phyloP scores from a whole-genome alignment of 2,888 invertebrate genomes.

The Phaonia tiefii region DNA sequence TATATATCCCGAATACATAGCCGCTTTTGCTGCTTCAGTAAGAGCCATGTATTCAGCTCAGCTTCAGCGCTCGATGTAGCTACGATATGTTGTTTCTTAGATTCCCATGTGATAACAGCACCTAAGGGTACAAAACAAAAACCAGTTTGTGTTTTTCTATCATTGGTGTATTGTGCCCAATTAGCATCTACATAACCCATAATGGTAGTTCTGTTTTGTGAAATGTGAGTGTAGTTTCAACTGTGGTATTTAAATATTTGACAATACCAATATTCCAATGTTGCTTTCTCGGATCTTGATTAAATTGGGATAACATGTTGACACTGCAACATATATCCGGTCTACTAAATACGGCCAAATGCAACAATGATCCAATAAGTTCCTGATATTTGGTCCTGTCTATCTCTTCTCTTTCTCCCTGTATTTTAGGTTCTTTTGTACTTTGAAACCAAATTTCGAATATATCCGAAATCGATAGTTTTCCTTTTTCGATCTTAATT shows the following conservation, averaged over 20 bases:
- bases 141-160: conserved; percentile 50
- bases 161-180: conserved; percentile 59
- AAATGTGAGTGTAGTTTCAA: neutral
- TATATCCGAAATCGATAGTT: conserved; percentile 47
- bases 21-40: conserved; percentile 52
- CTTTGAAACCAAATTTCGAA: conserved; percentile 38
- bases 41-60: conserved; percentile 55
- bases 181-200: conserved; percentile 48
- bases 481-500: conserved; percentile 24
- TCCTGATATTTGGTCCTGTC: conserved; percentile 51
- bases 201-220: conserved; percentile 22
- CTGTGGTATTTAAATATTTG: conserved; percentile 6
- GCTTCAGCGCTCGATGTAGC: conserved; percentile 62
- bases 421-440: conserved; percentile 46
- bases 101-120: conserved; percentile 38
- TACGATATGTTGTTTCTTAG: conserved; percentile 47
- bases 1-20: conserved; percentile 43
- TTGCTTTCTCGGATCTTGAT: conserved; percentile 45
- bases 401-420: conserved; percentile 46
- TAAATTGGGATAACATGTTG: conserved; percentile 47
- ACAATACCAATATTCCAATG: conserved; percentile 44
- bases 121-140: conserved; percentile 53
- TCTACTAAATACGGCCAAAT: conserved; percentile 47
- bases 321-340: conserved; percentile 48
- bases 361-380: conserved; percentile 45